Conservation (phyloP, 2,797 vertebrate genomes). For the Notolabrus celidotus region DNA sequence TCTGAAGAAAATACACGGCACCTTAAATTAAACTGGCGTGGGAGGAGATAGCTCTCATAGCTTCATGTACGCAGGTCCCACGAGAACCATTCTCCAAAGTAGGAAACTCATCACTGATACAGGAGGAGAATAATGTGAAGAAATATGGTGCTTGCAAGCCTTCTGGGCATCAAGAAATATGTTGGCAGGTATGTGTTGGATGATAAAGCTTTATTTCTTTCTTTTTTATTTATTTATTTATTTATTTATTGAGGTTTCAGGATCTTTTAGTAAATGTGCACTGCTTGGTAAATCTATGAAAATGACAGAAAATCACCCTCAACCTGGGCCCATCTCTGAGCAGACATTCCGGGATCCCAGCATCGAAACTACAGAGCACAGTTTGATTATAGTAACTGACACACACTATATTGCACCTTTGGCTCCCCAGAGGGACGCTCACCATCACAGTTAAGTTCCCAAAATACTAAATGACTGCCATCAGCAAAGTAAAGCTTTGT, state of each 20-base stretch:
- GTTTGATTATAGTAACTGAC: slow-evolving; percentile 41
- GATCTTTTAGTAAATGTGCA: not conserved
- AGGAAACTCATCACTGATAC: slow-evolving; percentile 15
- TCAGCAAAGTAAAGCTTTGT: slow-evolving; percentile 25
- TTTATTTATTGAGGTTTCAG: slow-evolving; percentile 6
- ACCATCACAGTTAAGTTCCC: slow-evolving; percentile 9
- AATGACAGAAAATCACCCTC: slow-evolving; percentile 23
- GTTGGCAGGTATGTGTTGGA: slow-evolving; percentile 19
- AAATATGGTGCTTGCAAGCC: slow-evolving; percentile 4
- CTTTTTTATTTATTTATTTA: no score
- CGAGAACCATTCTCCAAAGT: slow-evolving; percentile 25
- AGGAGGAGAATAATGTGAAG: not conserved
- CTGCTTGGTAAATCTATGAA: not conserved
- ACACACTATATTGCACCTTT: slow-evolving; percentile 36
- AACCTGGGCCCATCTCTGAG: not conserved
- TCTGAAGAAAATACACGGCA: slow-evolving; percentile 29
- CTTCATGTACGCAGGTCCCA: slow-evolving; percentile 14
- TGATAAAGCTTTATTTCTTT: no score
- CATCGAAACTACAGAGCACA: slow-evolving; percentile 20
- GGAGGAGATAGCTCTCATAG: slow-evolving; percentile 26
- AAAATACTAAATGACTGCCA: slow-evolving; percentile 48
- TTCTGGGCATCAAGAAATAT: slow-evolving; percentile 6
- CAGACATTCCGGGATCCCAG: not conserved
- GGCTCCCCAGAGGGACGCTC: slow-evolving; percentile 19
- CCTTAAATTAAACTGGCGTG: slow-evolving; percentile 38